phyloP scores from a whole-genome alignment of 2,797 vertebrate species.

The Amblyraja radiata region DNA sequence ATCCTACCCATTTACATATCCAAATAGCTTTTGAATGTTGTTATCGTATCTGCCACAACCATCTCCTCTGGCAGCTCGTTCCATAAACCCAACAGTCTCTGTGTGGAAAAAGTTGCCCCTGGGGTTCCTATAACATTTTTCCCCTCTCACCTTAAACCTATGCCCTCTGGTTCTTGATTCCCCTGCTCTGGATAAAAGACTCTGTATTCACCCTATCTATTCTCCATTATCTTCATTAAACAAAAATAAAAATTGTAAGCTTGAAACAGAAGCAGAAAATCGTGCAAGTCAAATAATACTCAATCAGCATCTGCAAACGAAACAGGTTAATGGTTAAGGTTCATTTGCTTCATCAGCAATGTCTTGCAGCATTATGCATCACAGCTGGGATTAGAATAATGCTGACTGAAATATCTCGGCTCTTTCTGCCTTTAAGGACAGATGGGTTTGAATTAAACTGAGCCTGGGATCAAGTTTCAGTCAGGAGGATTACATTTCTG shows the following conservation, averaged over 20 bases:
- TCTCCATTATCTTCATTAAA: not conserved
- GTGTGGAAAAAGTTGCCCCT: too few relatives aligned
- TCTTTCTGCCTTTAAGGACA: not conserved
- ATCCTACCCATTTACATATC: too few relatives aligned
- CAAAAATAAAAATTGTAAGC: not conserved
- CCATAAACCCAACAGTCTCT: too few relatives aligned
- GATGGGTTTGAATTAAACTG: slow-evolving; percentile 30
- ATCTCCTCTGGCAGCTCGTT: too few relatives aligned
- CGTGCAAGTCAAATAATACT: too few relatives aligned
- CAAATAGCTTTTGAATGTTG: too few relatives aligned
- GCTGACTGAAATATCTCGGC: not conserved
- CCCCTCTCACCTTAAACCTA: too few relatives aligned
- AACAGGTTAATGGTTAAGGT: not conserved
- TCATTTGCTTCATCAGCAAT: not conserved
- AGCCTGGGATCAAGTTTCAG: not conserved
- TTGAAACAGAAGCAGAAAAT: not conserved
- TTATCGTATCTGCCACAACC: too few relatives aligned
- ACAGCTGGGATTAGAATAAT: not conserved
- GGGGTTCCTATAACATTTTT: too few relatives aligned
- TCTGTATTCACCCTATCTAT: too few relatives aligned
- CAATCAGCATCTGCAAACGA: not conserved
- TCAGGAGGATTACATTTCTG: not conserved
- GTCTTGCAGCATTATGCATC: not conserved
- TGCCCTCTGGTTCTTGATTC: too few relatives aligned
- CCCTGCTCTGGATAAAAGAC: too few relatives aligned